Base-by-base conservation (phyloP, 2,888 invertebrate genomes). In the Troides oblongomaculatus region DNA sequence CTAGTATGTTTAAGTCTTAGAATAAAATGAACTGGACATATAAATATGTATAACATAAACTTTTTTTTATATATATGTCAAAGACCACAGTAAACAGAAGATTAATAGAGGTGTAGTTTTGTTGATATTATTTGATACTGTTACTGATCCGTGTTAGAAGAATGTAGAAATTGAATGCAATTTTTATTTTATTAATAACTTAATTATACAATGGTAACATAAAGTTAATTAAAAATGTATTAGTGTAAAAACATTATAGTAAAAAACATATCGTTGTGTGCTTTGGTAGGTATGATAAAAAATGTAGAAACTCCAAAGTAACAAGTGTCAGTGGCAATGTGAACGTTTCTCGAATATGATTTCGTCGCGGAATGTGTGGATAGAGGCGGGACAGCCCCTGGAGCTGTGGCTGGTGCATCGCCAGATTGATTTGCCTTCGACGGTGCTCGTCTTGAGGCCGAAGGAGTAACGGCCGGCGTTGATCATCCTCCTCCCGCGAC, bases 381-480 rank as follows among this genome's bases (percentile, higher is more conserved):
- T 68, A 17, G 75, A 73, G 1, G 84, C 86, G 4, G 77, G 80
- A 64, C 88, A 87, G 3, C 82, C 82, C 25, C 68, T 74, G 43
- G 68, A 68, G 58, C 73, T 74, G n/a, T 80, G 77, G 0, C 76
- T 77, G 0, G 80, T 80, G 61, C 80, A 81, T 10, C 78, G 75
- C 82, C 83, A 83, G 4, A 77, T 62, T 58, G 63, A 70, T 25
- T 73, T 76, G 5, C 50, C 50, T 14, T 66, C 50, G 21, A 74
- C 43, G 23, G 71, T 67, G 57, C 70, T 69, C 17, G 69, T 72
- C 23, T 75, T 75, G 12, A 66, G 65, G 6, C 74, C 73, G 57
- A 74, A 75, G 8, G 72, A 72, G 56, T 72, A 76, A 10, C 74
- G 75, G n/a, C 62, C 72, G 1, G 74, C 61, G 21, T 66, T 66